phyloP scores from a whole-genome alignment of 2,797 vertebrate genomes.

The Furcifer pardalis region DNA sequence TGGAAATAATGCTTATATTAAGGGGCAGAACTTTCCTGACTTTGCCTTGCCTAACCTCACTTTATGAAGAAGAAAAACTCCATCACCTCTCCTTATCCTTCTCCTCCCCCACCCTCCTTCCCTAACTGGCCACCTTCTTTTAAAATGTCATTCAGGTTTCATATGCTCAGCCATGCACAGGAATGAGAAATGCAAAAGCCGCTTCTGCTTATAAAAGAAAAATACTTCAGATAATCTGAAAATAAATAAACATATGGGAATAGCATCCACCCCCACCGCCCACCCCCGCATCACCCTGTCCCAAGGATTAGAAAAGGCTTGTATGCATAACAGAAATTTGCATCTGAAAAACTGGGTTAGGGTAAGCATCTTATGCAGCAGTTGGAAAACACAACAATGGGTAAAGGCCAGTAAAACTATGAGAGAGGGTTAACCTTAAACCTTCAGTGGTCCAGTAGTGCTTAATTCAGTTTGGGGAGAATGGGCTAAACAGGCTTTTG shows the following conservation, averaged over 20 bases:
- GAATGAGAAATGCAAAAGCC: conserved; percentile 38
- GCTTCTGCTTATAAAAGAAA: conserved; percentile 38
- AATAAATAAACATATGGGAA: conserved; percentile 27
- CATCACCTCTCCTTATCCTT: background rate
- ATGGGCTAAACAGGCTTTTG: background rate
- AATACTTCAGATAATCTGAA: conserved; percentile 41
- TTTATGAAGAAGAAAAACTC: conserved; percentile 42
- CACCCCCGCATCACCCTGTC: background rate
- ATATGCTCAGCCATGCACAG: conserved; percentile 14
- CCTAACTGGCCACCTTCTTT: conserved; percentile 16
- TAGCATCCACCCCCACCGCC: background rate
- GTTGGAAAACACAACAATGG: conserved; percentile 1
- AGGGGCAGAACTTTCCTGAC: conserved; percentile 48
- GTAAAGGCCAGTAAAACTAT: background rate
- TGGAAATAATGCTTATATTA: conserved; percentile 60
- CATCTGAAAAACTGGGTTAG: conserved; percentile 35
- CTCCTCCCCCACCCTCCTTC: too few species aligned
- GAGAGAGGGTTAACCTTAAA: conserved; percentile 9
- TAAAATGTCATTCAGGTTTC: conserved; percentile 53
- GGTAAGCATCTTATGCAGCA: conserved; percentile 16
- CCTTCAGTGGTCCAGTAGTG: background rate
- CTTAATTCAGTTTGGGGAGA: conserved; percentile 9
- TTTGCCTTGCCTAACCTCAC: conserved; percentile 29
- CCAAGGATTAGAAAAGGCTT: conserved; percentile 30
- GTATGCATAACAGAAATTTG: conserved; percentile 24